A percentile compares a stretch with the other conserved stretches of the same genome.
These are phyloP conservation scores for Saimiri boliviensis DNA, from an alignment of 2,113 vertebrate genomes.

Conservation along the genomic window DNA sequence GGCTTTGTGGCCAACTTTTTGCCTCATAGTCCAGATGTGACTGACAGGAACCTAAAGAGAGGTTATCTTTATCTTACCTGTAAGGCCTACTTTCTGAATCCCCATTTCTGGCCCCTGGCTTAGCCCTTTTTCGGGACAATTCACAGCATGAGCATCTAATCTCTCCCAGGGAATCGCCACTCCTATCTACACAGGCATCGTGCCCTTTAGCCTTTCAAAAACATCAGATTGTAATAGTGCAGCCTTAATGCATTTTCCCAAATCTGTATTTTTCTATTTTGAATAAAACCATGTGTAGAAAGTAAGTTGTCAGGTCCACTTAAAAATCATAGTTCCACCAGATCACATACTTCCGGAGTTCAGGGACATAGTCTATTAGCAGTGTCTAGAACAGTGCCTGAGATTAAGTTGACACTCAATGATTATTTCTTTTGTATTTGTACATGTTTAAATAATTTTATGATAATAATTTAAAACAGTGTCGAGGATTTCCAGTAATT, in stretches of 20 bases:
- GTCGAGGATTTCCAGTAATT: background rate
- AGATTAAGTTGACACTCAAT: background rate
- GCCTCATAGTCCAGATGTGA: background rate
- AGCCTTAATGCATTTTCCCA: background rate
- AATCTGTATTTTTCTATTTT: background rate
- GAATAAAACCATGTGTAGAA: background rate
- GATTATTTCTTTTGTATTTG: background rate
- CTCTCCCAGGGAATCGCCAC: background rate
- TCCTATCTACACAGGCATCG: background rate
- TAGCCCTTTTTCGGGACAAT: background rate
- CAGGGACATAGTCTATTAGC: background rate
- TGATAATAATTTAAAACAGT: conserved; percentile 20
- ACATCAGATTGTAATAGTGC: background rate
- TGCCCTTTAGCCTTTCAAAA: background rate
- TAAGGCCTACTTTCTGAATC: background rate
- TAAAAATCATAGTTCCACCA: background rate
- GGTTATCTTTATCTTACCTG: background rate
- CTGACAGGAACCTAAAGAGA: background rate
- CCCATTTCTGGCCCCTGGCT: background rate
- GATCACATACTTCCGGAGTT: background rate
- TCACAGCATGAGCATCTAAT: background rate
- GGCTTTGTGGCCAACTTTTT: background rate
- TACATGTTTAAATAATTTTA: background rate
- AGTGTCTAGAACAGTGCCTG: background rate
- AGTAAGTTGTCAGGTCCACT: background rate